Conservation (phyloP, 1,140 invertebrate species). For the Luehdorfia chinensis region DNA sequence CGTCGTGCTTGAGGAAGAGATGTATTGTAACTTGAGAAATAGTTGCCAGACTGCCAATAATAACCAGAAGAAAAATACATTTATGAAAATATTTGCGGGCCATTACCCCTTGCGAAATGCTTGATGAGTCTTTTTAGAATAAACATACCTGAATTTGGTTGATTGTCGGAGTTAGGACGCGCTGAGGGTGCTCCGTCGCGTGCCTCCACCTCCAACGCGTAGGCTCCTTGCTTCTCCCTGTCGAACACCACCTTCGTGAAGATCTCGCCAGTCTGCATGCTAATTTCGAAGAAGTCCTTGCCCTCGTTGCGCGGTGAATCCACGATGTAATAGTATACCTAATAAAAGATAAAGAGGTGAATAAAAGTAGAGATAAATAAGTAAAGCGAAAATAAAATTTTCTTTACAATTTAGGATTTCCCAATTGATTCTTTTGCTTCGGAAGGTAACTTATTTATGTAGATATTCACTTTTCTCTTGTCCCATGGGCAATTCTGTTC, state of each 20-base stretch:
- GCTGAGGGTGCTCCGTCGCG: slow-evolving; percentile 95
- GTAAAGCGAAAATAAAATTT: neutral
- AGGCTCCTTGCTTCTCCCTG: slow-evolving; percentile 95
- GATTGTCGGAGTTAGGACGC: slow-evolving; percentile 91
- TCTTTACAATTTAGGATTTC: neutral
- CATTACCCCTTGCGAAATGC: no score
- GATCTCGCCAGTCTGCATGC: slow-evolving; percentile 94
- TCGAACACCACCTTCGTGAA: slow-evolving; percentile 96
- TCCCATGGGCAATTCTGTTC: no score
- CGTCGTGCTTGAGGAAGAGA: no score
- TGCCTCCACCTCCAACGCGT: slow-evolving; percentile 95
- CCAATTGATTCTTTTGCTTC: neutral
- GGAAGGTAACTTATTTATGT: neutral
- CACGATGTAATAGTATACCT: slow-evolving; percentile 85
- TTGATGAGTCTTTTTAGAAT: no score
- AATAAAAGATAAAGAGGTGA: slow-evolving; percentile 3
- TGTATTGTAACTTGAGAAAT: no score
- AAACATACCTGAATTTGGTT: slow-evolving; percentile 93
- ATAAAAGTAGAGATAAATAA: neutral
- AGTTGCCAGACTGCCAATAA: no score
- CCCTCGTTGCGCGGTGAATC: slow-evolving; percentile 93
- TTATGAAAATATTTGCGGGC: no score
- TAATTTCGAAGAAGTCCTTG: slow-evolving; percentile 96
- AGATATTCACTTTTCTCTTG: neutral
- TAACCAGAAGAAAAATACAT: no score